Base-by-base conservation (phyloP, 2,888 invertebrate genomes). In the Pedicia rivosa region DNA sequence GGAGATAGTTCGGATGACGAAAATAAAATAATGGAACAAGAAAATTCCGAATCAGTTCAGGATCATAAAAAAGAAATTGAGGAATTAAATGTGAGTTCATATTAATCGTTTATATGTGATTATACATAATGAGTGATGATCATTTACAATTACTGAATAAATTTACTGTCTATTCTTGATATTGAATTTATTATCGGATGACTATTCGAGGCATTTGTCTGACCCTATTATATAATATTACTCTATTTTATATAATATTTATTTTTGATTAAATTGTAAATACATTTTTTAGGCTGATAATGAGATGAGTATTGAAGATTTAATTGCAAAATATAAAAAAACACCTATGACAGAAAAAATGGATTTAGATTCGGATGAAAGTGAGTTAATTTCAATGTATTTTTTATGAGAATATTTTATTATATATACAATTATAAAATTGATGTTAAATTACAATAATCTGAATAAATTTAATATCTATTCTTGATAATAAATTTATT, bases 291-390 rank as follows among this genome's bases (percentile, higher is more conserved):
- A 72, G 64, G 76, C 73, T 43, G 84, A 83, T 53, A 79, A 79
- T 55, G 80, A 82, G 56, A 74, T 86, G 68, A 74, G 76, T 36
- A 68, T 90, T 37, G 86, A 84, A 50, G 81, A 87, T 53, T 65
- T 91, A 36, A 62, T 77, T 48, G 72, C 72, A 24, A 84, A 81
- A 53, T 90, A 88, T 59, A 64, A 68, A 38, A 58, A 59, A 42
- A 47, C 59, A n/a, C 52, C 50, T 47, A 56, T 49, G 53, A 57
- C 54, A 40, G 56, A 56, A 42, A 60, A 60, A 39, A 64, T 57
- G 39, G 63, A 64, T 25, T 50, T 57, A 20, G 61, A 62, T 43
- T 57, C 64, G 40, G 64, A 63, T 54, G 50, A 25, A 5, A 25
- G 25, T 25, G 26, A 34, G 34, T 24, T 22, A 15, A 22, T 13